A percentile compares a stretch with the other conserved stretches of the same genome.
Evolutionary conservation across 2,797 vertebrate species (phyloP).

Genomic region (Novumbra hubbsi): DNA sequence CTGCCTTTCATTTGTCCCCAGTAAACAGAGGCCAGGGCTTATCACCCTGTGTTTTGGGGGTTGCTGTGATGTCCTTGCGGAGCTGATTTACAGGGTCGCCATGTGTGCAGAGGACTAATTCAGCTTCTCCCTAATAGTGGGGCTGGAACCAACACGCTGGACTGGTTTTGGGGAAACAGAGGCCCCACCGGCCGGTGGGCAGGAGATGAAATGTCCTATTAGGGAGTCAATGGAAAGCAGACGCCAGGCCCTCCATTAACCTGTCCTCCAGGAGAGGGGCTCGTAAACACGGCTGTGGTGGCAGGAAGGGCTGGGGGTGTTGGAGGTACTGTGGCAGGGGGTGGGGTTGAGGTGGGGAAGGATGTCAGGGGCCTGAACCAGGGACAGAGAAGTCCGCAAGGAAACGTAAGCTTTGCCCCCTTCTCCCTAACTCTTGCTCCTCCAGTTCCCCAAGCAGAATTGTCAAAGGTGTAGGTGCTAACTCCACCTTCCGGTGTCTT

Average conservation of each 20-base stretch:
- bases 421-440: too few relatives aligned
- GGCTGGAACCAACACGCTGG: conserved; percentile 13
- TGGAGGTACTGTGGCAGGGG: conserved; percentile 11
- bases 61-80: conserved; percentile 64
- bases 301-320: conserved; percentile 46
- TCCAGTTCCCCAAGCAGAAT: too few relatives aligned
- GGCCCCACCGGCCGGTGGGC: conserved; percentile 44
- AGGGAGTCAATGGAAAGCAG: conserved; percentile 68
- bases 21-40: conserved; percentile 67
- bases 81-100: conserved; percentile 67
- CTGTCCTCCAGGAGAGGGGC: conserved; percentile 62
- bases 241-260: conserved; percentile 66
- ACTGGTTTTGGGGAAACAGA: conserved; percentile 27
- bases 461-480: too few relatives aligned
- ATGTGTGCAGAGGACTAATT: conserved; percentile 38
- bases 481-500: too few relatives aligned
- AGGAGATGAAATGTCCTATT: conserved; percentile 72
- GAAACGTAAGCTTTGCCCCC: neutral
- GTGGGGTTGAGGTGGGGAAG: conserved; percentile 17
- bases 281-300: conserved; percentile 64
- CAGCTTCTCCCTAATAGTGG: conserved; percentile 53
- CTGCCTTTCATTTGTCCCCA: conserved; percentile 63
- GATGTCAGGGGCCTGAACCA: conserved; percentile 41
- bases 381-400: conserved; percentile 22
- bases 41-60: conserved; percentile 59